Evolutionary conservation across 1,140 invertebrate genomes (phyloP).

Genomic region (Papilio polytes): DNA sequence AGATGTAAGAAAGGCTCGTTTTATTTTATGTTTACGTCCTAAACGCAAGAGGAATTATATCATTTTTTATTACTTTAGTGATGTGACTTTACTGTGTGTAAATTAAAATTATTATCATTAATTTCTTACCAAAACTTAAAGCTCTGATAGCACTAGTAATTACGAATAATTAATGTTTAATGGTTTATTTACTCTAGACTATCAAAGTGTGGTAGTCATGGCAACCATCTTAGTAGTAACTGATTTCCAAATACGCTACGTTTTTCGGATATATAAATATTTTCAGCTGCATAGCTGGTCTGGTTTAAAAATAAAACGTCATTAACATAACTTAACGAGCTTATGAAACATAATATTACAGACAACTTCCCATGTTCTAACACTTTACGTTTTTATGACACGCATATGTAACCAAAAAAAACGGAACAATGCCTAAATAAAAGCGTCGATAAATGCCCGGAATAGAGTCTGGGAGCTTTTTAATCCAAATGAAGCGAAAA

Average conservation of each 20-base stretch:
- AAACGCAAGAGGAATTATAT: not conserved
- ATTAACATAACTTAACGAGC: not conserved
- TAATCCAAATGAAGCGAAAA: slow-evolving; percentile 77
- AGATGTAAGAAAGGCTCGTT: slow-evolving; percentile 3
- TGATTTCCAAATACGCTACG: too few species aligned
- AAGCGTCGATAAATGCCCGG: slow-evolving; percentile 63
- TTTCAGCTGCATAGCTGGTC: not conserved
- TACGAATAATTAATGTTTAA: not conserved
- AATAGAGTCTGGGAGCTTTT: slow-evolving; percentile 75
- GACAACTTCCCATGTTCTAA: slow-evolving; percentile 12
- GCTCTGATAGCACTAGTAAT: not conserved
- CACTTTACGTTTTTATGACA: slow-evolving; percentile 28
- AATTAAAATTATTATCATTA: not conserved
- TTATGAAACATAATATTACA: not conserved
- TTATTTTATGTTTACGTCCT: slow-evolving; percentile 22
- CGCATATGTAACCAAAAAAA: slow-evolving; percentile 31
- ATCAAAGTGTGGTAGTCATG: too few species aligned
- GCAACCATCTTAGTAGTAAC: too few species aligned
- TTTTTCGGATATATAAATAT: not conserved
- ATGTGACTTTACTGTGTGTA: slow-evolving; percentile 14
- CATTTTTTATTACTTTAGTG: slow-evolving; percentile 5
- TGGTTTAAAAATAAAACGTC: not conserved
- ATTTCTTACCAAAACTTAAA: not conserved
- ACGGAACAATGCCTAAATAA: slow-evolving; percentile 63
- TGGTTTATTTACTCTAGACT: too few species aligned